Percentiles rank a stretch among this genome's conserved stretches.
Evolutionary conservation across 2,888 invertebrate species (phyloP).

Genomic region (Rhaphigaster nebulosa): DNA sequence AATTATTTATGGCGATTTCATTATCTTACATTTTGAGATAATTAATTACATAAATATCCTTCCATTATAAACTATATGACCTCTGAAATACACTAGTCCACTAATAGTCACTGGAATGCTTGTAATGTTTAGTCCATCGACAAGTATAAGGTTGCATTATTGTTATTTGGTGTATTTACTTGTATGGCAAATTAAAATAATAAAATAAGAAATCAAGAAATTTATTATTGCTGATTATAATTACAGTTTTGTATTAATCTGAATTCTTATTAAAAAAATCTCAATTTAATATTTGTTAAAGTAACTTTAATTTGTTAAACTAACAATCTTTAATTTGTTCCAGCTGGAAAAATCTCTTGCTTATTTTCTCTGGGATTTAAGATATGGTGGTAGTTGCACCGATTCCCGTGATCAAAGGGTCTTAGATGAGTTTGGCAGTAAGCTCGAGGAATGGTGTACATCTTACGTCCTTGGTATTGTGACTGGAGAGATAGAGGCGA

Average conservation of each 20-base stretch:
- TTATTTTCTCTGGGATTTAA: conserved; percentile 70
- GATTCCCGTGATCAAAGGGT: conserved; percentile 68
- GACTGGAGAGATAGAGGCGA: conserved; percentile 65
- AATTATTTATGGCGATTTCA: no score
- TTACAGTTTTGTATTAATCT: not conserved
- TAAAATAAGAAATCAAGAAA: not conserved
- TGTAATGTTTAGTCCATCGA: no score
- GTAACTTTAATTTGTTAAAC: no score
- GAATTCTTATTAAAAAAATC: not conserved
- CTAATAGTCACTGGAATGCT: no score
- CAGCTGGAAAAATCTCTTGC: conserved; percentile 70
- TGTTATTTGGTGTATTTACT: no score
- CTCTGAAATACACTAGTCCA: no score
- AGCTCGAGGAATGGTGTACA: conserved; percentile 69
- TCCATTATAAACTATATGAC: no score
- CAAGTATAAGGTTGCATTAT: no score
- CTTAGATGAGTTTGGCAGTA: conserved; percentile 70
- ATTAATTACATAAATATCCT: no score
- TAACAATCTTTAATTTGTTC: not conserved
- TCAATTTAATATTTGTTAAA: no score
- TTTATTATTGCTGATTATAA: not conserved
- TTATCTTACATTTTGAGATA: not conserved
- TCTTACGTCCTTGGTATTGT: conserved; percentile 60
- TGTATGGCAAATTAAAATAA: no score
- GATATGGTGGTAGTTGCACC: conserved; percentile 66